Base-by-base conservation (phyloP, 2,113 vertebrate genomes). In the Phocoena phocoena region DNA sequence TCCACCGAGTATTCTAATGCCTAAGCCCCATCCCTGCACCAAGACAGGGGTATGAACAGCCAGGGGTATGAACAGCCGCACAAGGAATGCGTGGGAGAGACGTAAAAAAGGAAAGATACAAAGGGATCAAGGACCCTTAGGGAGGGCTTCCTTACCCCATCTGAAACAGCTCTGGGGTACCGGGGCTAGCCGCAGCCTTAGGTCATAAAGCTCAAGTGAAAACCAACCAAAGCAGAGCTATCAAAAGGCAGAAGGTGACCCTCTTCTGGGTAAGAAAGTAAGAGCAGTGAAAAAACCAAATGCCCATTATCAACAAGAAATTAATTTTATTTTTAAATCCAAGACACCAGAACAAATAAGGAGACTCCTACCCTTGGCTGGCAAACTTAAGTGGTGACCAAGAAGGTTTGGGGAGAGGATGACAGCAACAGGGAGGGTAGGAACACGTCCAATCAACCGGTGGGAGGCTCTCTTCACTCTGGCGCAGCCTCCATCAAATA, bases 401-500 rank as follows among this genome's bases (percentile, higher is more conserved):
- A 93, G 33, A 89, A 95, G 28, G 76, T 13, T 44, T 18, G 76
- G 92, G 90, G 17, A 68, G 38, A 87, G 81, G 79, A 67, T 11
- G 92, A 96, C 95, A 90, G 92, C 28, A 90, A 74, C 33, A 60
- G 85, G 80, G 33, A 25, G 73, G 70, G n/a, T 20, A 87, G 93
- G 77, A 65, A 87, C 93, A 47, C 80, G 89, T 97, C 98, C 97
- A 74, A 86, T 74, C 62, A 36, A 36, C 28, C 0, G 5, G 9
- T 10, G 41, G 31, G 14, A n/a, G 18, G n/a, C 63, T 53, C 44
- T 89, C 93, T 98, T 98, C 99, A 99, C 5, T 99, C 99, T 25
- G 98, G 98, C 0, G 99, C 98, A 0, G 98, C 96, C 95, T 99
- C 99, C 98, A 99, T 98, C 98, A 99, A 98, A 98, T 99, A 99